phyloP scores from a whole-genome alignment of 2,888 invertebrate species.

The Diachrysia chrysitis region DNA sequence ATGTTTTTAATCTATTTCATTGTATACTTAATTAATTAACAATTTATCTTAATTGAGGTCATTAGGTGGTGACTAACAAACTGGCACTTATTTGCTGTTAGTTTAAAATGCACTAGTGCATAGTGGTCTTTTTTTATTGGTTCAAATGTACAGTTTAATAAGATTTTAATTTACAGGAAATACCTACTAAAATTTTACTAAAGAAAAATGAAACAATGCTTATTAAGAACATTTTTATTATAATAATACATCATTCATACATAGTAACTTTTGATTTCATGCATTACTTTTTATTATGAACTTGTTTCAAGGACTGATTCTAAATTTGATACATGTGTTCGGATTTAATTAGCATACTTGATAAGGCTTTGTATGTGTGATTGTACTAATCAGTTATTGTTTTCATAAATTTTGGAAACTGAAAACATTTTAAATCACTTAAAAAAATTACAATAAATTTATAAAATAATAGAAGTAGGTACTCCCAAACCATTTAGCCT shows the following conservation, averaged over 20 bases:
- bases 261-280: constrained; percentile 38
- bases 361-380: neutral
- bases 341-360: neutral
- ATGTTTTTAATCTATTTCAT: neutral
- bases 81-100: neutral
- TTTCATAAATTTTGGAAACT: neutral
- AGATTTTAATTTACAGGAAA: neutral
- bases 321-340: neutral
- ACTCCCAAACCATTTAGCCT: neutral
- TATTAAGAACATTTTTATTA: constrained; percentile 43
- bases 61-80: neutral
- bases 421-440: neutral
- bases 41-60: neutral
- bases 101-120: neutral
- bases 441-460: neutral
- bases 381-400: neutral
- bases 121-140: neutral
- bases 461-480: neutral
- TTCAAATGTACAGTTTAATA: too few species aligned
- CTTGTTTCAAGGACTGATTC: constrained; percentile 9
- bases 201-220: neutral
- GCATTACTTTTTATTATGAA: constrained; percentile 34
- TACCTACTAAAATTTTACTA: too few species aligned
- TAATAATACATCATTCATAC: constrained; percentile 21
- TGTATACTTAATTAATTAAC: neutral